phyloP scores from a whole-genome alignment of 2,888 invertebrate genomes.

The Bellardia bayeri region DNA sequence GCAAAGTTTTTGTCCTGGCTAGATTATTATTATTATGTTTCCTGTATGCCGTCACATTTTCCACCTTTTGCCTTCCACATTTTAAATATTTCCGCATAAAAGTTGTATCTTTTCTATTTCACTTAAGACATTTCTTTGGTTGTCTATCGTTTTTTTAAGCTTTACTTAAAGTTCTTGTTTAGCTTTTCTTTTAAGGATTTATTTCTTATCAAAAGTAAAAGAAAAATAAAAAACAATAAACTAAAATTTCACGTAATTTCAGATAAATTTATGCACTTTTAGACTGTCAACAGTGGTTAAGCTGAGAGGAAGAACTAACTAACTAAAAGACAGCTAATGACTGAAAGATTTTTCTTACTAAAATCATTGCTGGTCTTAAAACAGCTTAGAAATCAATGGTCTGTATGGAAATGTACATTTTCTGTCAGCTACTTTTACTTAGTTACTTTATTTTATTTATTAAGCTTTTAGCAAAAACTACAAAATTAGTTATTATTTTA shows the following conservation, averaged over 20 bases:
- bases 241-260: constrained; percentile 43
- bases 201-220: constrained; percentile 40
- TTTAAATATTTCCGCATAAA: constrained; percentile 53
- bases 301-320: not conserved
- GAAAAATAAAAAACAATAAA: constrained; percentile 12
- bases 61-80: constrained; percentile 7
- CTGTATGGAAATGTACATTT: no score
- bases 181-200: constrained; percentile 56
- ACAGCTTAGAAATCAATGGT: not conserved
- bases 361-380: no score
- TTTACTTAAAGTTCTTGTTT: constrained; percentile 65
- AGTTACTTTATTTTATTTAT: no score
- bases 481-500: no score
- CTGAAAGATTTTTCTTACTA: no score
- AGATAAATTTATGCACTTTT: constrained; percentile 60
- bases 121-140: constrained; percentile 31
- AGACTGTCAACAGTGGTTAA: not conserved
- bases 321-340: not conserved
- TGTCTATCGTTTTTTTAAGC: constrained; percentile 40
- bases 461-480: no score
- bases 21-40: constrained; percentile 53
- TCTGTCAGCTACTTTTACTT: no score
- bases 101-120: constrained; percentile 18
- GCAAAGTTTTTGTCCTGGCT: not conserved
- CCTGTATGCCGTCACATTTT: constrained; percentile 15